A percentile compares a stretch with the other conserved stretches of the same genome.
phyloP scores from a whole-genome alignment of 2,113 vertebrate genomes.

The Miniopterus natalensis region DNA sequence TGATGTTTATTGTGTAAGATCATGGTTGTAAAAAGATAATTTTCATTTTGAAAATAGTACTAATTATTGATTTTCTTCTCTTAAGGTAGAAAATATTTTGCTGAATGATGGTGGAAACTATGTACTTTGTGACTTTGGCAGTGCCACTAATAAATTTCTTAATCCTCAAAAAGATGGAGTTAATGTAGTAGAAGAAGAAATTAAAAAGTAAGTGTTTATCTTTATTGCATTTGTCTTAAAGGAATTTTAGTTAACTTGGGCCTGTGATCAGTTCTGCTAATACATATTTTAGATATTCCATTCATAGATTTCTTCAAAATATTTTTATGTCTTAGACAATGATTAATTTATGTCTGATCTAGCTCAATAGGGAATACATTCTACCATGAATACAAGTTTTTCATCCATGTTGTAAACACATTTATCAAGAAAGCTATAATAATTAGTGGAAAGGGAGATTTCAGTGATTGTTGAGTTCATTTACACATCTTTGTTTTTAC shows the following conservation, averaged over 20 bases:
- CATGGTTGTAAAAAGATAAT: background rate
- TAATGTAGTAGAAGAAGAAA: conserved; percentile 97
- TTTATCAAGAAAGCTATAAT: conserved; percentile 39
- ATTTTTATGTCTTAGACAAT: background rate
- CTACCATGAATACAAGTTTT: background rate
- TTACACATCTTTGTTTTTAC: conserved; percentile 49
- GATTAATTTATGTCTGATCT: conserved; percentile 7
- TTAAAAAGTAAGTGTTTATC: conserved; percentile 94
- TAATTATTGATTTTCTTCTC: conserved; percentile 72
- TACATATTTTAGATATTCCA: conserved; percentile 18
- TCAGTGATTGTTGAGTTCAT: conserved; percentile 22
- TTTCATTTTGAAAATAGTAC: conserved; percentile 66
- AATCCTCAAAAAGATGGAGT: conserved; percentile 96
- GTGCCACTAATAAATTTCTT: conserved; percentile 96
- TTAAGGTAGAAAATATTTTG: conserved; percentile 97
- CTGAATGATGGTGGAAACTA: conserved; percentile 96
- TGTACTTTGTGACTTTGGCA: conserved; percentile 98
- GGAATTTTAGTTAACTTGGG: conserved; percentile 30
- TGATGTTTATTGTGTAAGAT: conserved; percentile 3
- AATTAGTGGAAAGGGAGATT: conserved; percentile 56
- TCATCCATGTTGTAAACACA: background rate
- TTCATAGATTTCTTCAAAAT: conserved; percentile 45
- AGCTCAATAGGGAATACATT: background rate
- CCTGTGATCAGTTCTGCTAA: conserved; percentile 7
- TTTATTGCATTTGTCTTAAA: conserved; percentile 46